Conservation (phyloP, 2,113 vertebrate genomes). For the Pteropus alecto region DNA sequence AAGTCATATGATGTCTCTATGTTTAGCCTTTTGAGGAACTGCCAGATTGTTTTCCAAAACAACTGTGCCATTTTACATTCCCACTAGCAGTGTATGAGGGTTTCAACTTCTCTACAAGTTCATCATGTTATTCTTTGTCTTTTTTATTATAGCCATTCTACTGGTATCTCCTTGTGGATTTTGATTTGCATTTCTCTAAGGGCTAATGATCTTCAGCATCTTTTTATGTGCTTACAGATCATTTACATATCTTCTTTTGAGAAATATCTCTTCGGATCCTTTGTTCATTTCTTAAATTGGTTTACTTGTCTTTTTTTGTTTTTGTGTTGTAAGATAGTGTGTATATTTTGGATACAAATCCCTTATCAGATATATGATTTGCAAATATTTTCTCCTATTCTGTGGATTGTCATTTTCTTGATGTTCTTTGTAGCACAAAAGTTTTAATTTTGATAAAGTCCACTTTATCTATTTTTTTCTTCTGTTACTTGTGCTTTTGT, state of each 20-base stretch:
- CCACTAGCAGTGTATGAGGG: neutral
- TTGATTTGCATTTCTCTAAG: neutral
- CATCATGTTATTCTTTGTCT: neutral
- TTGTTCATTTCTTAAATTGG: neutral
- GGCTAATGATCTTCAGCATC: neutral
- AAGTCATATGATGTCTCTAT: neutral
- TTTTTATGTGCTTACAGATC: neutral
- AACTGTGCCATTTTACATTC: neutral
- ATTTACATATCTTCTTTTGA: neutral
- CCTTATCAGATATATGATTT: neutral
- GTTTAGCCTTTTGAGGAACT: neutral
- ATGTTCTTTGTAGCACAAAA: neutral
- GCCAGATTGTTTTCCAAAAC: neutral
- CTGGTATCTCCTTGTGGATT: neutral
- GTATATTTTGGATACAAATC: neutral
- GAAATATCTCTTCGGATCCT: neutral
- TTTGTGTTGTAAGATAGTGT: neutral
- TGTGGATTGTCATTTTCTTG: neutral
- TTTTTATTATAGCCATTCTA: neutral
- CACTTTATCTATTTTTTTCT: neutral
- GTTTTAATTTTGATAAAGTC: neutral
- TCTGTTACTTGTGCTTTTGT: neutral
- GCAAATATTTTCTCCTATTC: neutral
- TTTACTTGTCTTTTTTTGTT: neutral
- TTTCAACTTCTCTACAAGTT: neutral